These are phyloP conservation scores for Leptothorax acervorum DNA, from an alignment of 2,888 invertebrate species.

Conservation along the genomic window DNA sequence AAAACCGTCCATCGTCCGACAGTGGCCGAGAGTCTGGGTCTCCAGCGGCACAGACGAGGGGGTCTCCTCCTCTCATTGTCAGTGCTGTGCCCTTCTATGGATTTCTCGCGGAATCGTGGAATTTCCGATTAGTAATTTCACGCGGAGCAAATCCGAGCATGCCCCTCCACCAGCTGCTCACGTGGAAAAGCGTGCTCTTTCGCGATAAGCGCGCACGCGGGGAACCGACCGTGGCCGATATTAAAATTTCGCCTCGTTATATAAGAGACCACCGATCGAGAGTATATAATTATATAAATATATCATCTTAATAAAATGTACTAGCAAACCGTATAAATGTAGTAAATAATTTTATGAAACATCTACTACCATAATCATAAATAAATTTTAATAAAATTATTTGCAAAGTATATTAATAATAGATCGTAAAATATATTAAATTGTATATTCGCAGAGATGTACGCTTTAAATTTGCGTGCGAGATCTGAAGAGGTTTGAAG, in stretches of 20 bases:
- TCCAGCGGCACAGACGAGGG: neutral
- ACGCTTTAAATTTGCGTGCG: neutral
- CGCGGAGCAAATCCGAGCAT: neutral
- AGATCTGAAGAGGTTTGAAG: neutral
- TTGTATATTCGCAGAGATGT: neutral
- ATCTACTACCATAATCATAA: neutral
- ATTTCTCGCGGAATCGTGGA: neutral
- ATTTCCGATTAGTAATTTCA: neutral
- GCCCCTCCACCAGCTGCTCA: neutral
- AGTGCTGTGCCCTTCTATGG: slow-evolving; percentile 9
- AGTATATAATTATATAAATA: neutral
- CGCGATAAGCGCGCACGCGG: neutral
- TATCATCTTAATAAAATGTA: neutral
- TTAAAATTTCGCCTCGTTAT: neutral
- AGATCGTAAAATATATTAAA: neutral
- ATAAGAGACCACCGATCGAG: neutral
- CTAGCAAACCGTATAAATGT: neutral
- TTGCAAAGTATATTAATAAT: neutral
- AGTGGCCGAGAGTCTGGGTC: slow-evolving; percentile 4
- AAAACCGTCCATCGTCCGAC: slow-evolving; percentile 7
- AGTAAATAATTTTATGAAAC: neutral
- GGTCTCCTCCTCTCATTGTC: neutral
- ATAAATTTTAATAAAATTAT: neutral
- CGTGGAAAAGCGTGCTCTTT: neutral
- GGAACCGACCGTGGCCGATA: neutral